phyloP scores from a whole-genome alignment of 2,797 vertebrate genomes.

The Brachymystax lenok region DNA sequence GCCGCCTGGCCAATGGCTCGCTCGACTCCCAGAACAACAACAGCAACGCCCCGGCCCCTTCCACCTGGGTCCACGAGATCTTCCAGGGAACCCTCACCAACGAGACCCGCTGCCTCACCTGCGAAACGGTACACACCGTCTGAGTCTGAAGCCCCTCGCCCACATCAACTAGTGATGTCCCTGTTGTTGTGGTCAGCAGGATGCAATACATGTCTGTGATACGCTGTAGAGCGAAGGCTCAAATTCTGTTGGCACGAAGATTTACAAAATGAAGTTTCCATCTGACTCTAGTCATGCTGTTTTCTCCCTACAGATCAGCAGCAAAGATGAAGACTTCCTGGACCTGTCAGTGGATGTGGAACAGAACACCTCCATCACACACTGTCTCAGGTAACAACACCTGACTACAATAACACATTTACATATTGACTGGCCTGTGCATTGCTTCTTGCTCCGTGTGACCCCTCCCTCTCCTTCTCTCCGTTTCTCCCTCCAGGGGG shows the following conservation, averaged over 20 bases:
- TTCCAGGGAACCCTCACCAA: slow-evolving; percentile 99
- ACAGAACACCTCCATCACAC: slow-evolving; percentile 90
- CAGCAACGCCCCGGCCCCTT: slow-evolving; percentile 86
- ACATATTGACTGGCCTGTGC: background rate
- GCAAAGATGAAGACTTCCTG: slow-evolving; percentile 92
- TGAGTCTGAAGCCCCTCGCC: slow-evolving; percentile 15
- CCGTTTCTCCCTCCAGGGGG: slow-evolving; percentile 68
- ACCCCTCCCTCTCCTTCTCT: background rate
- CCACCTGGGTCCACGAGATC: slow-evolving; percentile 98
- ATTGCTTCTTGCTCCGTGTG: background rate
- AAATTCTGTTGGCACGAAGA: no score
- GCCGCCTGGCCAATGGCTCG: slow-evolving; percentile 87
- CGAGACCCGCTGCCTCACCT: slow-evolving; percentile 97
- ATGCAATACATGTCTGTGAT: no score
- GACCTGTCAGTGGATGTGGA: slow-evolving; percentile 90
- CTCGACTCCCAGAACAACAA: slow-evolving; percentile 93
- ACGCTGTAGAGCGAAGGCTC: no score
- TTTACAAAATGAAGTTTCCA: no score
- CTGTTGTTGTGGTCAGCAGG: no score
- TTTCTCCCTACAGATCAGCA: slow-evolving; percentile 81
- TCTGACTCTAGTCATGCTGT: background rate
- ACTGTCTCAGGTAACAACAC: slow-evolving; percentile 79
- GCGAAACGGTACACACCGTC: slow-evolving; percentile 85
- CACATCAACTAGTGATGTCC: no score
- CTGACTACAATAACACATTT: background rate